These are phyloP conservation scores for Sicus ferrugineus DNA, from an alignment of 2,888 invertebrate genomes.

Conservation along the genomic window DNA sequence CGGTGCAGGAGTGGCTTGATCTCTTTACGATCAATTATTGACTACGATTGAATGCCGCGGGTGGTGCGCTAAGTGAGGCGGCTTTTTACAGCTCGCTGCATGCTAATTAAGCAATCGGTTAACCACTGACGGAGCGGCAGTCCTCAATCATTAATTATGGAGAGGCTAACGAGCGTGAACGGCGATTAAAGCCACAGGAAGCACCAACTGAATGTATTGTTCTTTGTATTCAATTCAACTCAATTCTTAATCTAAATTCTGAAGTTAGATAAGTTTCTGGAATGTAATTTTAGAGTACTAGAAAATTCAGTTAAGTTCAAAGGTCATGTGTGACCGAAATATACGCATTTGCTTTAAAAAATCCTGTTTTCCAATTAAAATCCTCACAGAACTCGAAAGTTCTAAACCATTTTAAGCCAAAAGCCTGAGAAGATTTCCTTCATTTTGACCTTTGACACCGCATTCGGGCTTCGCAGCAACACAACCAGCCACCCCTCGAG, in stretches of 20 bases:
- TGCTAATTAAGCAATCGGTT: conserved; percentile 31
- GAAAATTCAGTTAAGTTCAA: conserved; percentile 40
- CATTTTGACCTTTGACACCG: conserved; percentile 43
- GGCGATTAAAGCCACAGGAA: background rate
- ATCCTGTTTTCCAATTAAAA: conserved; percentile 40
- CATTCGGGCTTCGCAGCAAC: background rate
- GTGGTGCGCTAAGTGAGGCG: conserved; percentile 14
- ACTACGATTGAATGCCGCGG: conserved; percentile 12
- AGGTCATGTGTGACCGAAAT: conserved; percentile 35
- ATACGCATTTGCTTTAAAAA: conserved; percentile 16
- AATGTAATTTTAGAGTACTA: background rate
- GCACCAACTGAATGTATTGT: background rate
- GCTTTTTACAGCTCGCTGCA: conserved; percentile 4
- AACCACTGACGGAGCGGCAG: background rate
- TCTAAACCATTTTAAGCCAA: conserved; percentile 31
- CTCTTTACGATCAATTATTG: background rate
- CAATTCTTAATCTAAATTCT: background rate
- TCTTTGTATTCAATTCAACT: background rate
- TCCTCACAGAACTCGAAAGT: conserved; percentile 33
- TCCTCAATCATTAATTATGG: conserved; percentile 12
- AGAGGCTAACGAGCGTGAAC: too few relatives aligned
- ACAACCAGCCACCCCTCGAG: conserved; percentile 20
- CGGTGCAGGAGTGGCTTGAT: background rate
- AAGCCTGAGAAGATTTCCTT: conserved; percentile 44
- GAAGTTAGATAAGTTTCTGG: background rate